Conservation (phyloP, 1,140 invertebrate species). For the Myzus persicae region DNA sequence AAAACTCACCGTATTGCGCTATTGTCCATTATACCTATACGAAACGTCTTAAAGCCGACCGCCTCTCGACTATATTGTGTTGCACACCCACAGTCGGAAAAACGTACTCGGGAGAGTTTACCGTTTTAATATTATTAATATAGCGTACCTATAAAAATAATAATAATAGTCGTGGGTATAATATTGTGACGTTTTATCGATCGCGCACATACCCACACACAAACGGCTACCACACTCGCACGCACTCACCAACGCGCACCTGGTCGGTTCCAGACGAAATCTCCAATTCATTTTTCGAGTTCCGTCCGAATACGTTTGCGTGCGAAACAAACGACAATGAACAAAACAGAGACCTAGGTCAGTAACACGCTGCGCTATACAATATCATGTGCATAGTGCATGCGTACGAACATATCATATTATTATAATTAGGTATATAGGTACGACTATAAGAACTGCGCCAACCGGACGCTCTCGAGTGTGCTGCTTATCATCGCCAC, state of each 20-base stretch:
- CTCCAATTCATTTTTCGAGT: background rate
- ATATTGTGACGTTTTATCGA: background rate
- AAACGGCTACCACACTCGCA: no score
- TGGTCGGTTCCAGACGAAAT: background rate
- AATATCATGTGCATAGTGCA: no score
- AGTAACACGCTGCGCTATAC: background rate
- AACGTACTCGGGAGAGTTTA: background rate
- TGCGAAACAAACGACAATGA: background rate
- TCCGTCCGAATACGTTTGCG: background rate
- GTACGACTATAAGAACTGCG: background rate
- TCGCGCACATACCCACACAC: background rate
- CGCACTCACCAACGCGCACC: background rate
- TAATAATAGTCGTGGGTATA: background rate
- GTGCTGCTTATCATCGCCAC: background rate
- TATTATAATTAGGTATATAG: no score
- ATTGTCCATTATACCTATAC: no score
- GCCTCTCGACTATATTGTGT: no score
- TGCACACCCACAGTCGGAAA: no score
- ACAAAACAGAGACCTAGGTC: constrained; percentile 37
- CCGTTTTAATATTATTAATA: background rate
- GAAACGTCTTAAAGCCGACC: no score
- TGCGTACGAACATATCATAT: no score
- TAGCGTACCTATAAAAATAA: background rate
- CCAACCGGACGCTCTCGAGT: background rate
- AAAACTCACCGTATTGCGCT: no score